A percentile compares a stretch with the other conserved stretches of the same genome.
Evolutionary conservation across 2,888 invertebrate genomes (phyloP).

Genomic region (Rosalia funebris): DNA sequence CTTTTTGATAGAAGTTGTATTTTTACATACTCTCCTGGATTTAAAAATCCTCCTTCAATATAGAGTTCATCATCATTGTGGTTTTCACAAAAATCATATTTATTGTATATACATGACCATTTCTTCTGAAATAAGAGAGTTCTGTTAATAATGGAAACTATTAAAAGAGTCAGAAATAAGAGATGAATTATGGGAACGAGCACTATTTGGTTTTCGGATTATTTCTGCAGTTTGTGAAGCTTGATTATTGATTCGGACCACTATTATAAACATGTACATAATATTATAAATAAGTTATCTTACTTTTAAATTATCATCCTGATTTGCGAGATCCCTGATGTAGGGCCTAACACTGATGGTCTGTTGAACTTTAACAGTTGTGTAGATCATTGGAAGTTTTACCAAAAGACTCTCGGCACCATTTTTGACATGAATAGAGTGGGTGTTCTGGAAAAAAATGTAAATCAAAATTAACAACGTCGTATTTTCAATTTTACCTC

Average conservation of each 20-base stretch:
- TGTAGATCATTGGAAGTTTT: constrained; percentile 13
- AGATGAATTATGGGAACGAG: too few species aligned
- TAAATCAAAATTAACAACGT: too few species aligned
- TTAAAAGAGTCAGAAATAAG: too few species aligned
- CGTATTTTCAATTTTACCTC: constrained; percentile 1
- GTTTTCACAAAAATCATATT: background rate
- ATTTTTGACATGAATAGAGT: background rate
- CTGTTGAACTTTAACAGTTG: constrained; percentile 5
- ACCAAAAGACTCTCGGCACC: background rate
- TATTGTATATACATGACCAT: constrained; percentile 6
- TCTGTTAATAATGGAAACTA: too few species aligned
- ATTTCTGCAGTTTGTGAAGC: background rate
- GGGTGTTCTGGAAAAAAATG: background rate
- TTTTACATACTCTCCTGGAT: constrained; percentile 18
- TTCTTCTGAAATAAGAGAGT: background rate
- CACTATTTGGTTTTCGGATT: too few species aligned
- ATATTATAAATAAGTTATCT: background rate
- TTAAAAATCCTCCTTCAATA: constrained; percentile 13
- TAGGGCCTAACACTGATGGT: constrained; percentile 6
- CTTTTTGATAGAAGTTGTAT: background rate
- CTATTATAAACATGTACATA: background rate
- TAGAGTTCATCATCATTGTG: background rate
- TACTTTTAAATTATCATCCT: constrained; percentile 16
- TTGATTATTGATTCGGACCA: background rate
- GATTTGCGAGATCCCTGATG: constrained; percentile 26